Percentiles rank a stretch among this genome's conserved stretches.
Conservation (phyloP, 2,888 invertebrate species). For the Tineola bisselliella region DNA sequence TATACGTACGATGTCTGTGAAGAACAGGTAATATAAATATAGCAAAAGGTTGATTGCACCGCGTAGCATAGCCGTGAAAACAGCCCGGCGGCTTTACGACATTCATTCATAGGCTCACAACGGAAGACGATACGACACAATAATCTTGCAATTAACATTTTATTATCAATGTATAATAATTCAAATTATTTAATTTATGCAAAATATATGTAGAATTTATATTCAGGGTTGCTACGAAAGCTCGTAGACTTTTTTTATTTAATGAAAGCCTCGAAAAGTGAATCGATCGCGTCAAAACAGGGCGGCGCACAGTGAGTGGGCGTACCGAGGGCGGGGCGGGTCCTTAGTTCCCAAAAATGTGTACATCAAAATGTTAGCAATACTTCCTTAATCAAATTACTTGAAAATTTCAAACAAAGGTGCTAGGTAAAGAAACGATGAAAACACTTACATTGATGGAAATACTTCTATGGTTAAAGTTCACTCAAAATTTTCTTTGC, state of each 20-base stretch:
- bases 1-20: background rate
- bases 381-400: background rate
- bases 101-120: constrained; percentile 3
- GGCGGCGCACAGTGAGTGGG: constrained; percentile 1
- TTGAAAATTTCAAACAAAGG: background rate
- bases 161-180: background rate
- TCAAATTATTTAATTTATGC: background rate
- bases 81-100: background rate
- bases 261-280: constrained; percentile 3
- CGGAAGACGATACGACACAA: background rate
- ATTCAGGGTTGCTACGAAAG: background rate
- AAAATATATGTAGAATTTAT: background rate
- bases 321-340: background rate
- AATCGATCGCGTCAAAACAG: constrained; percentile 11
- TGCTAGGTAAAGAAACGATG: too few relatives aligned
- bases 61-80: background rate
- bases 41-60: constrained; percentile 3
- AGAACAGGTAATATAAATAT: background rate
- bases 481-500: too few relatives aligned
- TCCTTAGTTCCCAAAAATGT: background rate
- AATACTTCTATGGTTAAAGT: too few relatives aligned
- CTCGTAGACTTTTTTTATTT: background rate
- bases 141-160: background rate
- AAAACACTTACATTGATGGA: too few relatives aligned
- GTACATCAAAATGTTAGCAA: constrained; percentile 1